Evolutionary conservation across 1,140 invertebrate genomes (phyloP).

Genomic region (Eumeta japonica): DNA sequence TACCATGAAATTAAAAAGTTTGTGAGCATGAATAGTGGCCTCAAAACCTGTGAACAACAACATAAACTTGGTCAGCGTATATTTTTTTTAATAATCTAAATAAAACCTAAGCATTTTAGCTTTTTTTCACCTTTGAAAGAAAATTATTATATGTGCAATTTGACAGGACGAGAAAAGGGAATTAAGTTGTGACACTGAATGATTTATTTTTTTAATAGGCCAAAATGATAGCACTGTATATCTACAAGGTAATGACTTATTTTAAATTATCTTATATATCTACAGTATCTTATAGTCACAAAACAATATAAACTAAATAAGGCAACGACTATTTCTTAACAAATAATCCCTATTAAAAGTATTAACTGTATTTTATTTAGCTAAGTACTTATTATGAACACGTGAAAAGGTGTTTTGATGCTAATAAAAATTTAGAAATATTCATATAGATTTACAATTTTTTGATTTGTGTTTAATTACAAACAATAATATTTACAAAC

Average conservation of each 20-base stretch:
- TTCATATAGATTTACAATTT: constrained; percentile 26
- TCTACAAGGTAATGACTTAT: constrained; percentile 54
- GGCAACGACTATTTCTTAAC: constrained; percentile 54
- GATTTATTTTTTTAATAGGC: constrained; percentile 55
- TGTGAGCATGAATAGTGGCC: no score
- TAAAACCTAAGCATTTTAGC: no score
- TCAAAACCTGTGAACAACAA: no score
- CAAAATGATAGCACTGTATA: constrained; percentile 55
- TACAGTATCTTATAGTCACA: constrained; percentile 53
- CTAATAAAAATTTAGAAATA: constrained; percentile 22
- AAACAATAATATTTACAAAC: constrained; percentile 11
- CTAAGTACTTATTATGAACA: constrained; percentile 38
- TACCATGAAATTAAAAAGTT: no score
- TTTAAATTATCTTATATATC: constrained; percentile 45
- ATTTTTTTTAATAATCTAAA: no score
- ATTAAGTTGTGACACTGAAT: constrained; percentile 57
- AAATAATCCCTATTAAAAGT: constrained; percentile 39
- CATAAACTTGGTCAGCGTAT: no score
- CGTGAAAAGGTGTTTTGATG: constrained; percentile 35
- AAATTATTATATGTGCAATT: no score
- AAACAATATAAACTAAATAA: constrained; percentile 58
- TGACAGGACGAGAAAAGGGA: no score
- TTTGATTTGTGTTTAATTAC: constrained; percentile 13
- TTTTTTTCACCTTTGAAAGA: no score
- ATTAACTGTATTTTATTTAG: constrained; percentile 25